Evolutionary conservation across 2,888 invertebrate species (phyloP).

Genomic region (Synanthedon tipuliformis): DNA sequence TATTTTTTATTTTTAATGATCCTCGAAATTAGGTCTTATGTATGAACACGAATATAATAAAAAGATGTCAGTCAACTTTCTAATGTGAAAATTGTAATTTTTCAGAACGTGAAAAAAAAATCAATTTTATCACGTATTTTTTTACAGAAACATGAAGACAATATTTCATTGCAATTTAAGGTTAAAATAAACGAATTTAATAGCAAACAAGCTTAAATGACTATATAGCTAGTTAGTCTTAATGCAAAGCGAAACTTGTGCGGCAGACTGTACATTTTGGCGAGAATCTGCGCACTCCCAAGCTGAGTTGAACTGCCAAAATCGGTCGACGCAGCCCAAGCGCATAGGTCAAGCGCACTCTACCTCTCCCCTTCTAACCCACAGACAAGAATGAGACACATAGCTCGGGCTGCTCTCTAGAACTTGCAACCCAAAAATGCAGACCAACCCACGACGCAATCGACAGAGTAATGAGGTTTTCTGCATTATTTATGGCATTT

Average conservation of each 20-base stretch:
- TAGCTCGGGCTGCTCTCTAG: constrained; percentile 24
- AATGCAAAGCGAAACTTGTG: background rate
- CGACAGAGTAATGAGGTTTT: constrained; percentile 28
- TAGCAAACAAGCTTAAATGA: too few relatives aligned
- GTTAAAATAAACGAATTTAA: too few relatives aligned
- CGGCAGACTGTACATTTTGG: background rate
- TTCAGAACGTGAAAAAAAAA: too few relatives aligned
- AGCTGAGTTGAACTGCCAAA: constrained; percentile 31
- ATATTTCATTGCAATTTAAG: too few relatives aligned
- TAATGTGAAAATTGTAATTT: too few relatives aligned
- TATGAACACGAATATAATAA: too few relatives aligned
- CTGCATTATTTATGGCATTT: constrained; percentile 10
- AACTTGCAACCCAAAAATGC: constrained; percentile 38
- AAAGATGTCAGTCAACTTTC: too few relatives aligned
- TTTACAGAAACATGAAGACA: too few relatives aligned
- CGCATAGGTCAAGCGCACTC: constrained; percentile 51
- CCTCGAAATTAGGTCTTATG: too few relatives aligned
- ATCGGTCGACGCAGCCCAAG: constrained; percentile 28
- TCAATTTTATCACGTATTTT: too few relatives aligned
- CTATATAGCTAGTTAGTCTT: too few relatives aligned
- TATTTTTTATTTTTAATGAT: too few relatives aligned
- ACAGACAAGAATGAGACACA: constrained; percentile 17
- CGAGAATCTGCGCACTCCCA: constrained; percentile 15
- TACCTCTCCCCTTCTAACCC: constrained; percentile 22
- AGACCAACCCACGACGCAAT: constrained; percentile 28